Evolutionary conservation across 2,888 invertebrate genomes (phyloP), one percentile per base, ranked within the genome.

Genomic region (Ochropleura leucogaster): DNA sequence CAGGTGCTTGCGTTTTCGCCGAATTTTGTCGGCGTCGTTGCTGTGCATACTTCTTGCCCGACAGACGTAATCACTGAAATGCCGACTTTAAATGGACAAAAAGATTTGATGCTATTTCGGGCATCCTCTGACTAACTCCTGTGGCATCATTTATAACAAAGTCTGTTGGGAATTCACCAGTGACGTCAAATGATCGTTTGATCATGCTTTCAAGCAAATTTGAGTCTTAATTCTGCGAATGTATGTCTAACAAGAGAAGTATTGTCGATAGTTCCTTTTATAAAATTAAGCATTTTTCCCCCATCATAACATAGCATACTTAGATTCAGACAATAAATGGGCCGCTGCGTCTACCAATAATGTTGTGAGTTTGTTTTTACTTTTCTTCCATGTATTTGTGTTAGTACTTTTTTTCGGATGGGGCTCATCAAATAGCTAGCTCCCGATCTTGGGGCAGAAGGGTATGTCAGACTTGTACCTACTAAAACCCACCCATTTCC

Each of bases 1-100:
- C 94, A 94, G 94, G 94, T 94, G 94, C 86, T 73, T 74, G 64
- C 63, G 77, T 79, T 88, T 93, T 92, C 92, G 92, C 83, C 91
- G 90, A 91, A 91, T 86, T 88, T 86, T 51, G 85, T 79, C 84
- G 84, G 83, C 72, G 71, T 68, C 51, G 72, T 59, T 67, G 64
- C 72, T 68, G 73, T 68, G 51, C 80, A 78, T 72, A 72, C 60
- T 76, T 73, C 82, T 82, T 80, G 65, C 57, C 49, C 59, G 55
- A 16, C 46, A 72, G 60, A 75, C 67, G 76, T 75, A 80, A 82
- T 85, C 76, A 76, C 68, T 79, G 67, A 68, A 75, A 86, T 86
- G 63, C 62, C 66, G 74, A 70, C 69, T 75, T 74, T 74, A 77
- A 82, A 79, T 77, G 76, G 68, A 57, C 72, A 77, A 80, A 83